phyloP scores from a whole-genome alignment of 2,113 vertebrate genomes.

The Oplegnathus fasciatus region DNA sequence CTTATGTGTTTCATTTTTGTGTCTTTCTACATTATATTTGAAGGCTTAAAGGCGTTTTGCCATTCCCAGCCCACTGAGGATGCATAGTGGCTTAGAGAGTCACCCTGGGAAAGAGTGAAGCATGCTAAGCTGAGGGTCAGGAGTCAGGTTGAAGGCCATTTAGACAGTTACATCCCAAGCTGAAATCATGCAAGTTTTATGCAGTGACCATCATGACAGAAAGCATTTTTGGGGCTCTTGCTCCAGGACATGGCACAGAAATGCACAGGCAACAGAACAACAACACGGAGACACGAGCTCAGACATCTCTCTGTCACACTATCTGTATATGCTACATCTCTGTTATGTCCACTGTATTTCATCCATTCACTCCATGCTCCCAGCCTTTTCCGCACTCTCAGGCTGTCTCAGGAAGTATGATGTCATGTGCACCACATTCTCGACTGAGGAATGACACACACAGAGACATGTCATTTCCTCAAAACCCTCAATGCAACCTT shows the following conservation, averaged over 20 bases:
- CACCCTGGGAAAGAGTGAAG: slow-evolving; percentile 47
- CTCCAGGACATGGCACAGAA: slow-evolving; percentile 62
- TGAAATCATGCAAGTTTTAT: slow-evolving; percentile 79
- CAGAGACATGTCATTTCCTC: slow-evolving; percentile 38
- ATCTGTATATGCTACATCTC: slow-evolving; percentile 88
- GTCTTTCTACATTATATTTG: slow-evolving; percentile 28
- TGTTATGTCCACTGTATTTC: slow-evolving; percentile 48
- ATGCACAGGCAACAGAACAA: slow-evolving; percentile 68
- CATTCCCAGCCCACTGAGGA: slow-evolving; percentile 52
- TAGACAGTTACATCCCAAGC: slow-evolving; percentile 66
- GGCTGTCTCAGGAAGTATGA: slow-evolving; percentile 47
- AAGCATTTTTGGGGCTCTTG: slow-evolving; percentile 60
- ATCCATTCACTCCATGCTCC: slow-evolving; percentile 30
- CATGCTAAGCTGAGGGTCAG: slow-evolving; percentile 66
- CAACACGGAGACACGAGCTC: slow-evolving; percentile 68
- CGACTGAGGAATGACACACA: slow-evolving; percentile 37
- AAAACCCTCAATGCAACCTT: slow-evolving; percentile 43
- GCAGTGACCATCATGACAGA: slow-evolving; percentile 62
- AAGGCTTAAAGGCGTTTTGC: slow-evolving; percentile 24
- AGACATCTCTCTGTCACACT: slow-evolving; percentile 67
- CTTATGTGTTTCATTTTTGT: slow-evolving; percentile 2
- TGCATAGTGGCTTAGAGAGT: slow-evolving; percentile 67
- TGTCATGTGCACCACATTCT: slow-evolving; percentile 35
- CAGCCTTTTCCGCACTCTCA: slow-evolving; percentile 48
- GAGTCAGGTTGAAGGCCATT: slow-evolving; percentile 62